A percentile compares a stretch with the other conserved stretches of the same genome.
phyloP scores from a whole-genome alignment of 2,797 vertebrate genomes.

The Anguilla obscura region DNA sequence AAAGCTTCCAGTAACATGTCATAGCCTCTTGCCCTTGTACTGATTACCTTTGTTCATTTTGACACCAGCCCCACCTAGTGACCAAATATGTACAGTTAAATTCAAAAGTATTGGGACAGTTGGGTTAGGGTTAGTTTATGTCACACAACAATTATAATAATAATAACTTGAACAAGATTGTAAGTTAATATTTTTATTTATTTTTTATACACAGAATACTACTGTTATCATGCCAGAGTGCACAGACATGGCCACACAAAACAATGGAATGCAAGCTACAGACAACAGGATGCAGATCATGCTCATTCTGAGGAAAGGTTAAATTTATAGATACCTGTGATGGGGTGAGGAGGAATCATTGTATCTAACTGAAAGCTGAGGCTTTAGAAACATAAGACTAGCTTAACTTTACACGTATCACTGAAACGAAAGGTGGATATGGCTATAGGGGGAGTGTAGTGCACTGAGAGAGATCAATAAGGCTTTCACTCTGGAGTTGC shows the following conservation, averaged over 20 bases:
- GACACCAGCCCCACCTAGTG: constrained; percentile 1
- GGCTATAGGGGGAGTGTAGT: neutral
- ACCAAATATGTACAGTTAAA: neutral
- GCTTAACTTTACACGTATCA: neutral
- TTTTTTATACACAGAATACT: neutral
- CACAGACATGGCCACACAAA: neutral
- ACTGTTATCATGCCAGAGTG: neutral
- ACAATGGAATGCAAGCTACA: neutral
- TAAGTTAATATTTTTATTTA: neutral
- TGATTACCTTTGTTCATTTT: neutral
- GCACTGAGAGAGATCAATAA: neutral
- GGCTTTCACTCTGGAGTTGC: neutral
- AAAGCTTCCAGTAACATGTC: neutral
- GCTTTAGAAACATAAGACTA: neutral
- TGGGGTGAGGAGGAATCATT: neutral
- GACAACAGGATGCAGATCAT: neutral
- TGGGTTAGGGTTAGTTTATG: too few species aligned
- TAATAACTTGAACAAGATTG: neutral
- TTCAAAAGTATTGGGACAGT: too few species aligned
- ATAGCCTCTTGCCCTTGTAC: neutral
- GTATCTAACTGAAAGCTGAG: neutral
- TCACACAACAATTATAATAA: neutral
- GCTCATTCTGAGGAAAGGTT: neutral
- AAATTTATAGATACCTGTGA: neutral
- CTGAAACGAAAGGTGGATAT: neutral